These are phyloP conservation scores for Pantherophis vulpinus DNA, from an alignment of 2,797 vertebrate species.

Conservation along the genomic window DNA sequence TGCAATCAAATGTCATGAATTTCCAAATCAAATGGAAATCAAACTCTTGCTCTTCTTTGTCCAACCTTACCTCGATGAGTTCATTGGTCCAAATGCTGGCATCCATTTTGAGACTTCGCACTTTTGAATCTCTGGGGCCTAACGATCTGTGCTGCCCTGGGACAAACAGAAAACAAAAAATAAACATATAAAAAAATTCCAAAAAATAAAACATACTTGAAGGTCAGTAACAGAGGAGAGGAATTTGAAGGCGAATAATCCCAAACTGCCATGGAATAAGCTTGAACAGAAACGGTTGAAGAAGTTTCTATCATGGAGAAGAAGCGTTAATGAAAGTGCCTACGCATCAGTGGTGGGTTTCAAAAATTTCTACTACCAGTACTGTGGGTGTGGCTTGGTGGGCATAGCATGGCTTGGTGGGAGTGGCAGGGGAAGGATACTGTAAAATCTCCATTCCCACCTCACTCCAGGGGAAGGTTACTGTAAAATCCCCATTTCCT, in stretches of 20 bases:
- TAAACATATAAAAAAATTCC: too few relatives aligned
- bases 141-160: slow-evolving; percentile 90
- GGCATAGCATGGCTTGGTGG: too few relatives aligned
- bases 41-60: background rate
- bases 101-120: slow-evolving; percentile 93
- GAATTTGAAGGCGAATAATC: background rate
- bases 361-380: too few relatives aligned
- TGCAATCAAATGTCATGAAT: background rate
- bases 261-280: background rate
- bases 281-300: background rate
- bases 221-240: background rate
- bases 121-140: slow-evolving; percentile 89
- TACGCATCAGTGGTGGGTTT: too few relatives aligned
- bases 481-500: too few relatives aligned
- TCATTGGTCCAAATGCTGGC: slow-evolving; percentile 94
- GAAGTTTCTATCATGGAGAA: background rate
- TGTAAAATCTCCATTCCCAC: too few relatives aligned
- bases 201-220: background rate
- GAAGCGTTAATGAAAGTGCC: background rate
- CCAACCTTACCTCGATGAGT: slow-evolving; percentile 85
- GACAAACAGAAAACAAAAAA: slow-evolving; percentile 25
- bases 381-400: too few relatives aligned
- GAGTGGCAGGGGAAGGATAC: too few relatives aligned
- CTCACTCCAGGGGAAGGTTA: too few relatives aligned
- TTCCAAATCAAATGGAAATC: background rate